Base-by-base conservation (phyloP, 1,140 invertebrate genomes). In the Archivesica marissinica region DNA sequence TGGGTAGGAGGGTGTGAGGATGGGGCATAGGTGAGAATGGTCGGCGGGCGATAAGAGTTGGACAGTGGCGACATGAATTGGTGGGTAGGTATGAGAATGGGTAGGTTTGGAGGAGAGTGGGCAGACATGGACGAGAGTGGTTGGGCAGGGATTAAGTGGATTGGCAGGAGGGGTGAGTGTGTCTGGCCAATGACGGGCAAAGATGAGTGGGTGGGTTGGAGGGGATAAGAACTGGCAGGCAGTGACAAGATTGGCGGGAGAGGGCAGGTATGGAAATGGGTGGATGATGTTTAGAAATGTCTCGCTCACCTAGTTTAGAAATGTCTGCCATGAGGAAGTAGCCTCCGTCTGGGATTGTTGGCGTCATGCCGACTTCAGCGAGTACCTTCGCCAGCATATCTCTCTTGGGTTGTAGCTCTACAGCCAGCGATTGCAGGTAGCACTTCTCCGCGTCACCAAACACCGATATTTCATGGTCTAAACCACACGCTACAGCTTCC, bases 251-350 rank as follows among this genome's bases (percentile, higher is more conserved):
- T 47, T 47, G 17, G 7, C 41, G 7, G 17, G 41, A 9, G 7
- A 47, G 17, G 7, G 7, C 7, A 9, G 7, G 41, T 7, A 17
- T 7, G 17, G 7, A 17, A 17, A 17, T 47, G 7, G 7, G 17
- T 17, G 17, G 7, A 47, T 47, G 41, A 17, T 9, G 17, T 9
- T 17, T 9, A 47, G 41, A 47, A 17, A 52, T 52, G 3, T 52
- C 2, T 3, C 38, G 17, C 89, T 89, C 70, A 93, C 92, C 88
- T 17, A 94, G 78, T 50, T 91, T 89, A 13, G 92, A 96, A 96
- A 98, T 99, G 93, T 99, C 97, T 2, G 98, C 98, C 15, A 99
- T 92, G 95, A 99, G 97, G 93, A 99, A 99, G 93, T 99, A 99
- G 0, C 99, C 99, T 20, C 97, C 98, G 72, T 99, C 97, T 0